Conservation (phyloP, 2,113 vertebrate species). For the Zapornia atra region DNA sequence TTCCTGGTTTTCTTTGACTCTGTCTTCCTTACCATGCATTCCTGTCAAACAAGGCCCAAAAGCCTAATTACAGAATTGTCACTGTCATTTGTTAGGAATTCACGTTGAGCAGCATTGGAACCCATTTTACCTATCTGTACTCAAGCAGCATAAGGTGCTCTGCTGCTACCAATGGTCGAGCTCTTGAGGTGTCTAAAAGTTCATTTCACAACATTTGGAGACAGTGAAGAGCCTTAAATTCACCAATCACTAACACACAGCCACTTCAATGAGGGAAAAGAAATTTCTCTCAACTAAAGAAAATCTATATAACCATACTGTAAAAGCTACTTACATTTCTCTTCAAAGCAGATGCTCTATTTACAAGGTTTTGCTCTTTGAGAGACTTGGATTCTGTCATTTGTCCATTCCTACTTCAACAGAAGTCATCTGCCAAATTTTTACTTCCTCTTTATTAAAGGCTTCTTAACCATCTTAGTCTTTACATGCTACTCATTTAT, state of each 20-base stretch:
- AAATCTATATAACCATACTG: fast-evolving
- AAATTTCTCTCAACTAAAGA: not conserved
- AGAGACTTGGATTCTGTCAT: not conserved
- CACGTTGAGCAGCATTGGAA: not conserved
- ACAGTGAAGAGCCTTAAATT: not conserved
- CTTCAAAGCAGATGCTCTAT: not conserved
- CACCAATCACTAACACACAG: not conserved
- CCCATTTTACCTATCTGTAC: not conserved
- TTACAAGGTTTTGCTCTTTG: not conserved
- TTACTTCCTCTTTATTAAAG: not conserved
- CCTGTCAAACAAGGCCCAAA: not conserved
- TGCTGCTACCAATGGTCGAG: not conserved
- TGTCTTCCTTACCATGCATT: not conserved
- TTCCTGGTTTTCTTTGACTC: not conserved
- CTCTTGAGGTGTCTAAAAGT: not conserved
- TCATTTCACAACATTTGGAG: not conserved
- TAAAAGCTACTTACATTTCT: not conserved
- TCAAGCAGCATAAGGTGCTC: not conserved
- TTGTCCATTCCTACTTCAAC: not conserved
- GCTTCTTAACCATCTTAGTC: not conserved
- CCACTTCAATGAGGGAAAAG: not conserved
- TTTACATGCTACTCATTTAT: not conserved
- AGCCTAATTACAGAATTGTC: not conserved
- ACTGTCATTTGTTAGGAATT: not conserved
- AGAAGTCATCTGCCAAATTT: not conserved